Evolutionary conservation across 2,888 invertebrate species (phyloP), one percentile per base, ranked within the genome.

Genomic region (Drosophila sordidapex): DNA sequence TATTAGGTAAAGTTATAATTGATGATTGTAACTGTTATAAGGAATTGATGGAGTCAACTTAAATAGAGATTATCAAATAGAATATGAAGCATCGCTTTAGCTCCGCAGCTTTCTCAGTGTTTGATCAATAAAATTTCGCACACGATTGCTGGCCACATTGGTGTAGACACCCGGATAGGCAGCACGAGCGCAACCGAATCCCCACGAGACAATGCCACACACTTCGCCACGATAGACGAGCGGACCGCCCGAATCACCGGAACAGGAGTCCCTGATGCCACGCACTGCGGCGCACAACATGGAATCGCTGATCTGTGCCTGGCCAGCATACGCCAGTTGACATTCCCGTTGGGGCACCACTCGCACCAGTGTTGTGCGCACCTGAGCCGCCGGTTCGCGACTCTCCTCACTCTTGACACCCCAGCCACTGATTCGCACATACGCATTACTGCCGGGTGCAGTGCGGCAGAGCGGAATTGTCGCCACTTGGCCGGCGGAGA

Each of bases 171-270:
- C 91, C 1, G 92, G 91, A 78, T 81, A 90, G 21, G 83, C 76
- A 4, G 65, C 36, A 5, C 83, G 81, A 0, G 76, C 92, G 66
- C 92, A 93, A 0, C 92, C 92, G 46, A 90, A 82, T 27, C 92
- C 93, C 89, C 91, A 93, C 0, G 97, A 97, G 0, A 97, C 96
- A 25, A 97, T 94, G 35, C 97, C 97, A 95, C 93, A 82, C 80
- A 93, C 83, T 36, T 86, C 78, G 1, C 90, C 90, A 4, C 91
- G 87, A 46, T 81, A 87, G 4, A 92, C 89, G 27, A 90, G 74
- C 1, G 93, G 93, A 4, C 93, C 93, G 7, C 93, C 93, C 2
- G 93, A 93, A 67, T 93, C 93, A 0, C 93, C 93, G 2, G 86
- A 83, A 59, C 93, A 93, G 1, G 93, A 89, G 70, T 93, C 93